Conservation (phyloP, 2,888 invertebrate species). For the Electrophaes corylata region DNA sequence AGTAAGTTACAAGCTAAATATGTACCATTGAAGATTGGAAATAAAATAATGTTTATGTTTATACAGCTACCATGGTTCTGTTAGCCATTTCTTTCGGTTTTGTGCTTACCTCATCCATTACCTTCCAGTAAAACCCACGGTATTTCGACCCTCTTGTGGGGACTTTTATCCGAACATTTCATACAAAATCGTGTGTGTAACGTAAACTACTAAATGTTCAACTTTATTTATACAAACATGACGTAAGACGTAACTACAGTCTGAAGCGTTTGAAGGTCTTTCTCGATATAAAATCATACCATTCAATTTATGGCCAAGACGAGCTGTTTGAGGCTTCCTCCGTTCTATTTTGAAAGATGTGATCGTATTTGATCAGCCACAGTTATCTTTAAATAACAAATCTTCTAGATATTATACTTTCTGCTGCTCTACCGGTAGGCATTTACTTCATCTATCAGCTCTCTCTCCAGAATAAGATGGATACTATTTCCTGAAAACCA, state of each 20-base stretch:
- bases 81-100: neutral
- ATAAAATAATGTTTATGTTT: too few relatives aligned
- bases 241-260: conserved; percentile 26
- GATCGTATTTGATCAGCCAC: neutral
- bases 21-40: too few relatives aligned
- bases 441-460: too few relatives aligned
- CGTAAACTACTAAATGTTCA: conserved; percentile 2
- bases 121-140: neutral
- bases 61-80: too few relatives aligned
- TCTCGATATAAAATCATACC: conserved; percentile 26
- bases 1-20: too few relatives aligned
- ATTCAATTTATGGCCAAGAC: conserved; percentile 28
- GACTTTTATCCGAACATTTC: neutral
- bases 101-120: neutral
- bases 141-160: neutral
- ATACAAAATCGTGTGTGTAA: neutral
- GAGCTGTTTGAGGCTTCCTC: conserved; percentile 12
- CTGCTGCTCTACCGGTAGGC: neutral
- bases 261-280: conserved; percentile 30
- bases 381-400: neutral
- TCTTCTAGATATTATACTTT: neutral
- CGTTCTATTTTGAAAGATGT: conserved; percentile 2
- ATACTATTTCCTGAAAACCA: too few relatives aligned
- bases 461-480: too few relatives aligned
- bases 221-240: conserved; percentile 10